phyloP scores from a whole-genome alignment of 2,797 vertebrate species.

The Pseudochaenichthys georgianus region DNA sequence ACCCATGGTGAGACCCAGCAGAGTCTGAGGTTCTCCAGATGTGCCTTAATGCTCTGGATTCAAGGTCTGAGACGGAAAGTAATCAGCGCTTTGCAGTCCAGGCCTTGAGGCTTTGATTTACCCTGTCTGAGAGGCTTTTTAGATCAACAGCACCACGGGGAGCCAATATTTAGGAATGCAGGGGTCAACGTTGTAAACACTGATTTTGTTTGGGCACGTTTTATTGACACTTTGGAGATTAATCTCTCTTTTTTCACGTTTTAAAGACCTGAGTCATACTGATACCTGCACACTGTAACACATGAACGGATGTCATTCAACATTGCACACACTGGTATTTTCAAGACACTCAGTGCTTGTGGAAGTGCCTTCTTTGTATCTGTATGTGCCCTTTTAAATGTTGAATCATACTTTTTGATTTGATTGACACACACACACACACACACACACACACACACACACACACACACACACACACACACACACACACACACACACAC shows the following conservation, averaged over 20 bases:
- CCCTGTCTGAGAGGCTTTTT: slow-evolving; percentile 23
- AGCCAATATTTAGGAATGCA: slow-evolving; percentile 14
- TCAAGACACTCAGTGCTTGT: not conserved
- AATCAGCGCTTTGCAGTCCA: slow-evolving; percentile 31
- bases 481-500: too few relatives aligned
- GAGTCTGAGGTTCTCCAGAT: slow-evolving; percentile 18
- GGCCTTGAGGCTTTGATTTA: slow-evolving; percentile 22
- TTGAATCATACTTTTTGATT: not conserved
- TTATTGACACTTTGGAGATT: not conserved
- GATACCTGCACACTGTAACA: not conserved
- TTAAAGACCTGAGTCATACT: not conserved
- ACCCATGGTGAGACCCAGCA: not conserved
- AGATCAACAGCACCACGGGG: slow-evolving; percentile 24
- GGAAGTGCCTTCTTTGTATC: not conserved
- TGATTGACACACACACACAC: slow-evolving; percentile 1
- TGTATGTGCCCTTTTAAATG: not conserved
- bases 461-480: too few relatives aligned
- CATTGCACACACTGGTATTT: not conserved
- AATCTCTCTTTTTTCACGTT: not conserved
- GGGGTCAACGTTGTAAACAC: not conserved
- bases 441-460: too few relatives aligned
- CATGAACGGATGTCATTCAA: too few relatives aligned
- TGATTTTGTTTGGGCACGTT: not conserved
- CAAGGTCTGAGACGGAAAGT: slow-evolving; percentile 13
- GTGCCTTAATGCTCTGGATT: slow-evolving; percentile 8